Conservation (phyloP, 1,140 invertebrate genomes). For the Drosophila sproati region DNA sequence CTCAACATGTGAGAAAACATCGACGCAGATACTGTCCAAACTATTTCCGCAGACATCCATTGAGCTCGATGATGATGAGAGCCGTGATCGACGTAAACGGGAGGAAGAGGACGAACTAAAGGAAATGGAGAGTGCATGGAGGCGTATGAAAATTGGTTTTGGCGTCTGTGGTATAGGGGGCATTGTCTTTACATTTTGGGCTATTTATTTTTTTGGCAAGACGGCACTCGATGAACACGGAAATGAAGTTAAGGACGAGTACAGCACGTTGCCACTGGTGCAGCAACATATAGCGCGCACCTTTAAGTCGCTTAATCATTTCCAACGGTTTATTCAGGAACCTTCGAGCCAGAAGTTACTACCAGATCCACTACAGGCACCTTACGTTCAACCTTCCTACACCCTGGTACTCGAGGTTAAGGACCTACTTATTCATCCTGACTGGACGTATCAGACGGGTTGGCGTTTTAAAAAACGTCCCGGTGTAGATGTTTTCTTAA, state of each 20-base stretch:
- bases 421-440: constrained; percentile 98
- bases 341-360: constrained; percentile 97
- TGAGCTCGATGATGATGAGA: constrained; percentile 61
- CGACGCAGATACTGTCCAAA: constrained; percentile 69
- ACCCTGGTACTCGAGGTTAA: constrained; percentile 98
- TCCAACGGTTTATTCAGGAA: constrained; percentile 94
- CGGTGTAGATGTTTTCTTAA: constrained; percentile 97
- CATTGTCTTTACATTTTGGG: constrained; percentile 85
- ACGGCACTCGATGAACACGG: constrained; percentile 91
- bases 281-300: constrained; percentile 91
- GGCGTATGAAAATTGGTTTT: constrained; percentile 86
- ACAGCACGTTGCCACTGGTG: constrained; percentile 88
- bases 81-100: constrained; percentile 57
- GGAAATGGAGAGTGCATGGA: constrained; percentile 87
- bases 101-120: constrained; percentile 79
- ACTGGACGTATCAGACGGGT: constrained; percentile 95
- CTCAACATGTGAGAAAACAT: constrained; percentile 53
- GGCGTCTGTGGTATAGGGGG: constrained; percentile 85
- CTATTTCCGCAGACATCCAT: constrained; percentile 78
- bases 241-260: constrained; percentile 92
- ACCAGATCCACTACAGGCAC: constrained; percentile 95
- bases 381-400: constrained; percentile 98
- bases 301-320: constrained; percentile 90
- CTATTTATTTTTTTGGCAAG: constrained; percentile 89
- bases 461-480: constrained; percentile 98